phyloP scores from a whole-genome alignment of 1,140 invertebrate species.

The Lepidurus apus region DNA sequence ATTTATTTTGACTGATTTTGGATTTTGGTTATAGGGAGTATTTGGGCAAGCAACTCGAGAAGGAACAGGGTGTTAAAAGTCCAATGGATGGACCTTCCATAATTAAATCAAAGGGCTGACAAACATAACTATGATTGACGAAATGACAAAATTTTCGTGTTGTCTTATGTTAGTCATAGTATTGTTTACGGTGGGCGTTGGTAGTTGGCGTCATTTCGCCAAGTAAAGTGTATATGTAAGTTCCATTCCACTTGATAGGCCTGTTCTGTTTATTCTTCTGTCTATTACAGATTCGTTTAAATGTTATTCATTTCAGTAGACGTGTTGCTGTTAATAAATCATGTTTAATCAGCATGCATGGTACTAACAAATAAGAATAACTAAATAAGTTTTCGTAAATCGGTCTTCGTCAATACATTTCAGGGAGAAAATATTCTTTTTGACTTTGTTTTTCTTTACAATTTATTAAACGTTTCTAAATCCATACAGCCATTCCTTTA shows the following conservation, averaged over 20 bases:
- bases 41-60: conserved; percentile 89
- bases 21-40: conserved; percentile 72
- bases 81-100: conserved; percentile 26
- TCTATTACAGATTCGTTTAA: background rate
- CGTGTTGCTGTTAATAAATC: background rate
- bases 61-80: conserved; percentile 55
- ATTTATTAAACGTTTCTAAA: background rate
- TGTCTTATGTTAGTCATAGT: background rate
- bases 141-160: background rate
- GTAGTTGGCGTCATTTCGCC: background rate
- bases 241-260: background rate
- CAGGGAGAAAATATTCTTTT: too few relatives aligned
- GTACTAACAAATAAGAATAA: background rate
- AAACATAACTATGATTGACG: background rate
- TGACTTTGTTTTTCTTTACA: too few relatives aligned
- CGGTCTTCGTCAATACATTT: too few relatives aligned
- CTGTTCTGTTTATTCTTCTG: background rate
- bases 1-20: conserved; percentile 21
- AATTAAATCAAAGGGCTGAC: background rate
- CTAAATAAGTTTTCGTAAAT: too few relatives aligned
- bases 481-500: background rate
- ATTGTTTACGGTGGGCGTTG: background rate
- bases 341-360: background rate
- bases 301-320: background rate
- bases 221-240: background rate